phyloP scores from a whole-genome alignment of 2,113 vertebrate genomes.

The Uropsilus gracilis region DNA sequence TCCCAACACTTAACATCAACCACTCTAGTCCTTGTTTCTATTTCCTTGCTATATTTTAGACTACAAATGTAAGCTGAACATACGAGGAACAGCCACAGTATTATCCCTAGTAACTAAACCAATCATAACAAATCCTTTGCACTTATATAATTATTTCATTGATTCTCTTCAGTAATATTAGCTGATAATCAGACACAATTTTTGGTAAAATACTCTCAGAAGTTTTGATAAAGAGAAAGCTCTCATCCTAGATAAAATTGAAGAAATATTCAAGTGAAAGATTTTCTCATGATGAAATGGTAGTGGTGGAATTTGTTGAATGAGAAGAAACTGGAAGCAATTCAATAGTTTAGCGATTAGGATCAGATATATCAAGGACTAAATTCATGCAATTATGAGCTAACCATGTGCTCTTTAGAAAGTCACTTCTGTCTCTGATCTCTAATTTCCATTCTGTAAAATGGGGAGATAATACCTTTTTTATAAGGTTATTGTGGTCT shows the following conservation, averaged over 20 bases:
- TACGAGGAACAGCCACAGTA: not conserved
- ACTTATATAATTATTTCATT: not conserved
- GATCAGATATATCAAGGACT: not conserved
- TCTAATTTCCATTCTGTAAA: not conserved
- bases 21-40: not conserved
- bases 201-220: not conserved
- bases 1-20: not conserved
- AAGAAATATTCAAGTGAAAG: not conserved
- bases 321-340: not conserved
- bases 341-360: not conserved
- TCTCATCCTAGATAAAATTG: not conserved
- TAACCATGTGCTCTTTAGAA: not conserved
- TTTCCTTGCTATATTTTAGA: not conserved
- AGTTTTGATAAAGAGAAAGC: not conserved
- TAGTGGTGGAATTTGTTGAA: not conserved
- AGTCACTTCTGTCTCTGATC: not conserved
- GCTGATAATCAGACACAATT: not conserved
- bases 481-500: not conserved
- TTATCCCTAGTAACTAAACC: not conserved
- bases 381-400: not conserved
- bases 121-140: not conserved
- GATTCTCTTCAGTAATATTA: not conserved
- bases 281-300: not conserved
- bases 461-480: not conserved
- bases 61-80: too few species aligned